A percentile compares a stretch with the other conserved stretches of the same genome.
Conservation (phyloP, 2,888 invertebrate species). For the Sturmia bella region DNA sequence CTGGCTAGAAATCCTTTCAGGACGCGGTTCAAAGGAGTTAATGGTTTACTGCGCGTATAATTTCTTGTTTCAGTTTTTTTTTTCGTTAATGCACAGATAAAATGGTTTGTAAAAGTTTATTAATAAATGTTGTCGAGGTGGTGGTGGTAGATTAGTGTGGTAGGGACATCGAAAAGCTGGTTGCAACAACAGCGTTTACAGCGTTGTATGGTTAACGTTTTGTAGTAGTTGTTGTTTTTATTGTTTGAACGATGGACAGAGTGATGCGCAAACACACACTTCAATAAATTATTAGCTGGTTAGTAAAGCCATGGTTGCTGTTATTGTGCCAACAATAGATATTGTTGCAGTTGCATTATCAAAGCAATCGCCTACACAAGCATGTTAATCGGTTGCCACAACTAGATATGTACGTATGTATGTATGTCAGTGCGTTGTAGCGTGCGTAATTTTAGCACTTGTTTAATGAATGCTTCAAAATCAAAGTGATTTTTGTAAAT, state of each 20-base stretch:
- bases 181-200: constrained; percentile 37
- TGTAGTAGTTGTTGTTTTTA: constrained; percentile 14
- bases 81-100: constrained; percentile 17
- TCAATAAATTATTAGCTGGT: constrained; percentile 55
- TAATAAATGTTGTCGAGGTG: constrained; percentile 17
- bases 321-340: constrained; percentile 34
- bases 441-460: not conserved
- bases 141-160: constrained; percentile 14
- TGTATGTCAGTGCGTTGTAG: not conserved
- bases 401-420: not conserved
- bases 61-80: constrained; percentile 1
- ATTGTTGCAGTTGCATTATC: constrained; percentile 42
- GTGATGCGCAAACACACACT: constrained; percentile 17
- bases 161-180: constrained; percentile 40
- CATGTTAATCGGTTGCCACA: not conserved
- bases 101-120: constrained; percentile 20
- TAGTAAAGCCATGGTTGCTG: constrained; percentile 62
- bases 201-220: constrained; percentile 27
- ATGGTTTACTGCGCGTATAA: not conserved
- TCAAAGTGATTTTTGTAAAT: not conserved
- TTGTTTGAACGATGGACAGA: constrained; percentile 50
- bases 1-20: constrained; percentile 21
- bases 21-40: not conserved
- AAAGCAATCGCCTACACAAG: constrained; percentile 26
- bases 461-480: not conserved